Evolutionary conservation across 2,888 invertebrate species (phyloP), one percentile per base, ranked within the genome.

Genomic region (Caenorhabditis afra): DNA sequence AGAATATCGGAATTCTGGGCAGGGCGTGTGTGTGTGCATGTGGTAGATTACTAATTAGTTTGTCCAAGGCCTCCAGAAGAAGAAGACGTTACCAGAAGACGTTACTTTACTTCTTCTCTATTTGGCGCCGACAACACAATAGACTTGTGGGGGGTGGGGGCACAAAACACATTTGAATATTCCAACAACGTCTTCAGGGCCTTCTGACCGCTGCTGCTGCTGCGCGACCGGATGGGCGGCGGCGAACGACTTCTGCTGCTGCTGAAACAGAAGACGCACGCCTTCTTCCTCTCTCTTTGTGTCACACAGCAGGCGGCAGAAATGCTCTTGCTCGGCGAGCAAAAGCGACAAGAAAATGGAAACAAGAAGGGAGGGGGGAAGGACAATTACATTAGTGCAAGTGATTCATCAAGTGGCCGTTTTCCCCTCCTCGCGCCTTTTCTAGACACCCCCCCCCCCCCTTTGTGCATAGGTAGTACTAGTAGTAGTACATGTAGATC

Each of bases 331-430:
- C n/a, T n/a, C n/a, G n/a, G n/a, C 57, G 45, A n/a, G 23, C n/a
- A 12, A 22, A 45, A n/a, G 22, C 10, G n/a, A 22, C 16, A 41
- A 20, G 29, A 29, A 29, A 55, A 41, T n/a, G n/a, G 49, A 52
- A 35, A 55, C 22, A 8, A 44, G 22, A 20, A 41, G 23, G 37
- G 35, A 29, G 29, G 7, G 18, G 18, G 45, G 29, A 22, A 47
- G 61, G 47, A 58, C 73, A 73, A 73, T 73, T 58, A 73, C 73
- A 73, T 73, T 73, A 73, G 73, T 73, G 73, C 73, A 73, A 71
- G 73, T 64, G 64, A 73, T 73, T 73, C 73, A 73, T 73, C 73
- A 66, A 74, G 65, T 74, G 59, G 58, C 74, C 53, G 65, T 59
- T 65, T 59, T 55, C n/a, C 52, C 61, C 49, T 71, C 35, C 23